Evolutionary conservation across 2,888 invertebrate species (phyloP).

Genomic region (Agonopterix subpropinquella): DNA sequence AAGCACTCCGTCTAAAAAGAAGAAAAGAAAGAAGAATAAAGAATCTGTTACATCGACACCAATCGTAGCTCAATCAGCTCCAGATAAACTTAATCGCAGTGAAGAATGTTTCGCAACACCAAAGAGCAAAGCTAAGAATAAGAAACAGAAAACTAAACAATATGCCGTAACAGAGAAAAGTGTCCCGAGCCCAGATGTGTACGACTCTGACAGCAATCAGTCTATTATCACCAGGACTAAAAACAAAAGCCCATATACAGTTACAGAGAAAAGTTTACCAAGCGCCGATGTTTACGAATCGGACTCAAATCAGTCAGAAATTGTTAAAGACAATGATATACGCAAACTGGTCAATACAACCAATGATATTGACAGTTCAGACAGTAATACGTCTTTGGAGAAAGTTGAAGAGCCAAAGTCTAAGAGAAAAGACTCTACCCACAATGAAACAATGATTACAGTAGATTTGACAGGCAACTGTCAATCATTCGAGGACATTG

Average conservation of each 20-base stretch:
- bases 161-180: conserved; percentile 51
- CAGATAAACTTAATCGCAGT: conserved; percentile 20
- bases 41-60: conserved; percentile 47
- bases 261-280: conserved; percentile 53
- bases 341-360: conserved; percentile 6
- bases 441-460: conserved; percentile 19
- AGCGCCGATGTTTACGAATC: conserved; percentile 73
- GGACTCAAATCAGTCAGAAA: conserved; percentile 62
- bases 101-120: conserved; percentile 66
- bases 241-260: conserved; percentile 40
- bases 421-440: conserved; percentile 5
- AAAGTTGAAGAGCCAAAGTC: conserved; percentile 7
- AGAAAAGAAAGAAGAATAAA: conserved; percentile 58
- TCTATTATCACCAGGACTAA: conserved; percentile 40
- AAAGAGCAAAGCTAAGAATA: conserved; percentile 63
- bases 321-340: conserved; percentile 21
- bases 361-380: conserved; percentile 28
- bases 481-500: conserved; percentile 15
- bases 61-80: conserved; percentile 11
- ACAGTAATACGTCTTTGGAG: conserved; percentile 18
- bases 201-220: conserved; percentile 75
- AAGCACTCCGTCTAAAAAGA: conserved; percentile 52
- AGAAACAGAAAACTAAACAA: conserved; percentile 51
- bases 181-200: conserved; percentile 67
- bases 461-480: conserved; percentile 46